Conservation (phyloP, 2,888 invertebrate genomes). For the Plebejus argus region DNA sequence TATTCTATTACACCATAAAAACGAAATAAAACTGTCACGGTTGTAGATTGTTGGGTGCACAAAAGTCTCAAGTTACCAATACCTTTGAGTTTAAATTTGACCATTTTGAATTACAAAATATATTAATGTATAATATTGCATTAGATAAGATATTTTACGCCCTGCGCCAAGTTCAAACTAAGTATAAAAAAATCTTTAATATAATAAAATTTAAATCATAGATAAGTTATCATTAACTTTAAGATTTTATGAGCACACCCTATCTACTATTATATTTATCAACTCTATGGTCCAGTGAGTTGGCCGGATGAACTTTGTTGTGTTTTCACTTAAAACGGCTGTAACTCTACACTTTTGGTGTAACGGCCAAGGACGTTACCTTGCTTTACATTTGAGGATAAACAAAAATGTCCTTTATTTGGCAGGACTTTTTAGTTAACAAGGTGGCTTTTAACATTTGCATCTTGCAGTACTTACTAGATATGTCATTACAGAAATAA, state of each 20-base stretch:
- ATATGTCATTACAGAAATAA: too few species aligned
- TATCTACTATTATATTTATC: background rate
- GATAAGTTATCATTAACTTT: too few species aligned
- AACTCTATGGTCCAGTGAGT: background rate
- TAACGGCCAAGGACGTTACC: conserved; percentile 26
- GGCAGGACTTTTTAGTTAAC: background rate
- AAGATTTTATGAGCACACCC: too few species aligned
- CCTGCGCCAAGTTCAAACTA: too few species aligned
- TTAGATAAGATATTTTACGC: background rate
- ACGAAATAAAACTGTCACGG: background rate
- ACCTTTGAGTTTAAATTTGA: background rate
- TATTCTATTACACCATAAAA: conserved; percentile 3
- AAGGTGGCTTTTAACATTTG: background rate
- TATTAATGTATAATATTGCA: background rate
- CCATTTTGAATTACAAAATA: background rate
- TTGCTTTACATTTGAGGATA: background rate
- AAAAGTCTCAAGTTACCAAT: conserved; percentile 1
- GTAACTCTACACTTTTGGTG: conserved; percentile 29
- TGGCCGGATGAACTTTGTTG: conserved; percentile 21
- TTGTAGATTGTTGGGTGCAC: background rate
- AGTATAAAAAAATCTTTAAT: too few species aligned
- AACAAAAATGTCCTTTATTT: background rate
- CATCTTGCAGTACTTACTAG: too few species aligned
- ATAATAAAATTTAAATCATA: too few species aligned
- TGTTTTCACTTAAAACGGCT: conserved; percentile 26